Base-by-base conservation (phyloP, 2,113 vertebrate genomes). In the Camelus bactrianus region DNA sequence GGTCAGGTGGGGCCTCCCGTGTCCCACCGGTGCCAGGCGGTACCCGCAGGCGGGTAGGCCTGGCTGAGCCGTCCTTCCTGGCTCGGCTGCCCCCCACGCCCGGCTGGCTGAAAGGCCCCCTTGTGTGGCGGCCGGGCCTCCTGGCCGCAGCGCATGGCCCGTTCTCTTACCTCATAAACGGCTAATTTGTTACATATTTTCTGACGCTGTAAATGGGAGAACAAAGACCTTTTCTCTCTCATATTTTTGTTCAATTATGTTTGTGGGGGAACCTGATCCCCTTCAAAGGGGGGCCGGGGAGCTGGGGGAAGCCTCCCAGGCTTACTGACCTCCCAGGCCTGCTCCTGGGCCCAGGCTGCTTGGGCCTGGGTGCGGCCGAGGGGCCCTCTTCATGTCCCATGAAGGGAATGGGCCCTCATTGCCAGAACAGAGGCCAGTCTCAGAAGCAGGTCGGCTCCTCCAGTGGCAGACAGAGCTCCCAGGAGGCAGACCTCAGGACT, bases 101-200 rank as follows among this genome's bases (percentile, higher is more conserved):
- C 48, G 2, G 81, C 12, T 4, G 0, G 32, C 94, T 97, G 89
- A 97, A 97, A 97, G 95, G 95, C 91, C 96, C 70, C 82, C 94
- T 97, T 97, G 96, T 98, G 95, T 62, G 0, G 86, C 9, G 0
- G 56, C 80, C 19, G 10, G 30, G 88, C 94, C 93, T 81, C 54
- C 60, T 56, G 0, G 46, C 96, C 76, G 8, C 89, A n/a, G 76
- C n/a, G 38, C 86, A 16, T 94, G 48, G 60, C 93, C 91, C 13
- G 80, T 90, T 94, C 97, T 96, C 98, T 98, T 98, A 96, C 98
- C 97, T 98, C 97, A 98, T 98, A 98, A 98, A 98, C 73, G 97
- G 98, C 97, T 98, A 98, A 98, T 98, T 98, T 98, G 97, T 98
- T 98, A 98, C 98, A 98, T 98, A 98, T 97, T 98, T 98, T 98